Base-by-base conservation (phyloP, 1,140 invertebrate species). In the Polypedilum pembai region DNA sequence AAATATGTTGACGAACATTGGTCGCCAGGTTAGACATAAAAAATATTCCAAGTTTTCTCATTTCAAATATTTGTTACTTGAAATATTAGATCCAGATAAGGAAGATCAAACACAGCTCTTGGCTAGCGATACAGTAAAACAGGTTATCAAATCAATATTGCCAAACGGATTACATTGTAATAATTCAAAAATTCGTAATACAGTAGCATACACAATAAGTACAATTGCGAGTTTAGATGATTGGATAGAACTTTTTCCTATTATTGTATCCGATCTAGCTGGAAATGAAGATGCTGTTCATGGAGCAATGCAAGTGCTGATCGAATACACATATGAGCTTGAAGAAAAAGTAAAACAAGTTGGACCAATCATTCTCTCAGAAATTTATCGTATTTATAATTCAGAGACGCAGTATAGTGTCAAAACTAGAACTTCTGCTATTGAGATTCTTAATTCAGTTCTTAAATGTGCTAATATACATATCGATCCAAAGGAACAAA, bases 1-100 rank as follows among this genome's bases (percentile, higher is more conserved):
- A 90, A 92, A 75, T 93, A 92, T 83, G 88, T 92, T 20, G 88
- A 92, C 78, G 85, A 83, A 56, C 91, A 92, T 80, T 93, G 91
- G 92, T 10, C 8, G 7, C 17, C 5, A 69, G 65, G 20, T 69
- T 10, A 20, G 10, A n/a, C 15, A 21, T 2, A 21, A n/a, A 4
- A 56, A 56, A 56, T n/a, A 4, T 56, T 12, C 0, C n/a, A 15
- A 56, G 1, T 56, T 56, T 15, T n/a, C n/a, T 15, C 12, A 15
- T 15, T 15, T n/a, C 3, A 15, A 56, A 56, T n/a, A 56, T 45
- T 15, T 15, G 1, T 8, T 45, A 12, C 12, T 12, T 12, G 4
- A 56, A 56, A n/a, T 12, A 85, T 80, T 76, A 78, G 84, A 56
- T 74, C 83, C 21, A 83, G 85, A 10, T 88, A 90, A 56, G 89